Evolutionary conservation across 2,888 invertebrate genomes (phyloP), one percentile per base, ranked within the genome.

Genomic region (Calameuta idolon): DNA sequence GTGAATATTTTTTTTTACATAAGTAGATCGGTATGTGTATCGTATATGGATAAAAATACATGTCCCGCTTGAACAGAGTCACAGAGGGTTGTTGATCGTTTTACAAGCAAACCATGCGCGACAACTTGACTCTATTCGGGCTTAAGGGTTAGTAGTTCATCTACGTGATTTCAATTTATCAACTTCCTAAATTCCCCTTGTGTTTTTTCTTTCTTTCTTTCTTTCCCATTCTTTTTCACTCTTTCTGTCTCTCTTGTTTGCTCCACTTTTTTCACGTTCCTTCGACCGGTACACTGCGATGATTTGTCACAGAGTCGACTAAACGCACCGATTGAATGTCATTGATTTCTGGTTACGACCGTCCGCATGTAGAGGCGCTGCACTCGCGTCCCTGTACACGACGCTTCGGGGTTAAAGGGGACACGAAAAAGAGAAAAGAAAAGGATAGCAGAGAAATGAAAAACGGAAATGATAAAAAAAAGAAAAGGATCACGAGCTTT

Each of bases 331-430:
- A 55, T 55, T 55, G 55, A 55, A 55, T 55, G 82, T 83, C 82
- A 86, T 85, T 83, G 85, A 86, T 86, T 85, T 86, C 84, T 85
- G 84, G 84, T 85, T 84, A 82, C 80, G 75, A n/a, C 23, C 71
- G 71, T 11, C 4, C 71, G 12, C 33, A 55, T 9, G 15, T 23
- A 55, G 55, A 23, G 23, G 55, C 55, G 55, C 23, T 31, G 71
- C 71, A 15, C 11, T 37, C 71, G 31, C 71, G 71, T 34, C 3
- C 71, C 30, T 30, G 15, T 71, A 23, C 9, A 23, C 9, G 55
- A 5, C 23, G 2, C 23, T 55, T 9, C 55, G 15, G 12, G 31
- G 4, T 30, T 34, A 31, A 71, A 71, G 34, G 71, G 15, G 71
- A 71, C 15, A 11, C 30, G 71, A 23, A 30, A 34, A 15, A 15